Conservation (phyloP, 2,888 invertebrate genomes). For the Emesis castigata region DNA sequence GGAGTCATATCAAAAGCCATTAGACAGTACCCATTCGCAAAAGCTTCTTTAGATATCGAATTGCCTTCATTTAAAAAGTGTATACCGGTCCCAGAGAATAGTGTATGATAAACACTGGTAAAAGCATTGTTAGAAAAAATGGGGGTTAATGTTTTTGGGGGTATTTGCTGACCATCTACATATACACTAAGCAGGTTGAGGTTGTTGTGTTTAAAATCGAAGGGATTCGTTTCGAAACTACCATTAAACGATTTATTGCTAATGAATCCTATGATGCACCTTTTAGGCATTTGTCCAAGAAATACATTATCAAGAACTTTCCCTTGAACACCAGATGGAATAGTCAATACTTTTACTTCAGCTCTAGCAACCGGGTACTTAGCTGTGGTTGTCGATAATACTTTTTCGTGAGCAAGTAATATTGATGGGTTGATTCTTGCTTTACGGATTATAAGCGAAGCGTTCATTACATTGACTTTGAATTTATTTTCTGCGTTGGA, state of each 20-base stretch:
- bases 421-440: not conserved
- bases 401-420: conserved; percentile 13
- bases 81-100: conserved; percentile 64
- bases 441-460: not conserved
- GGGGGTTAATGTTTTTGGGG: conserved; percentile 33
- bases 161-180: conserved; percentile 46
- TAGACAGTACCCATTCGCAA: conserved; percentile 57
- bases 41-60: conserved; percentile 60
- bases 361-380: conserved; percentile 3
- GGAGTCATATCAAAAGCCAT: not conserved
- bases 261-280: conserved; percentile 59
- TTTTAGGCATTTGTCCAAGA: conserved; percentile 54
- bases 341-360: conserved; percentile 11
- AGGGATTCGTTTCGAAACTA: conserved; percentile 59
- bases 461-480: not conserved
- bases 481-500: not conserved
- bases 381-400: not conserved
- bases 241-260: conserved; percentile 55
- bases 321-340: conserved; percentile 8
- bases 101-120: conserved; percentile 45
- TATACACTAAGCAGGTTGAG: conserved; percentile 59
- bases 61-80: conserved; percentile 65
- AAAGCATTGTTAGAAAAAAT: conserved; percentile 27
- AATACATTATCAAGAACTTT: conserved; percentile 55
- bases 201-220: conserved; percentile 60